Base-by-base conservation (phyloP, 2,113 vertebrate genomes). In the Nyctibius bracteatus region DNA sequence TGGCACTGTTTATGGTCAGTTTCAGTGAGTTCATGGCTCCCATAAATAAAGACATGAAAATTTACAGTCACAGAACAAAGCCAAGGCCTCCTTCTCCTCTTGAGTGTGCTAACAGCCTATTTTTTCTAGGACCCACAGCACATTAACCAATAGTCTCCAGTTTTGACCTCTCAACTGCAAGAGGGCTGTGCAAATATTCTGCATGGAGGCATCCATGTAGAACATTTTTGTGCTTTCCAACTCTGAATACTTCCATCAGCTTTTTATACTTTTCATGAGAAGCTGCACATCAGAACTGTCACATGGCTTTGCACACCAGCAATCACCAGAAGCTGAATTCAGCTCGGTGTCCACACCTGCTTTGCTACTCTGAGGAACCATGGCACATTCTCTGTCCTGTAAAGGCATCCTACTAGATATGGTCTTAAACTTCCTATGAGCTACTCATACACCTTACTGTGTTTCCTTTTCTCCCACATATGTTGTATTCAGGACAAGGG, bases 301-400 rank as follows among this genome's bases (percentile, higher is more conserved):
- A 21, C n/a, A 35, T 0, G 2, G 19, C 35, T 80, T 33, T 58
- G 37, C 25, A 35, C 15, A 15, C 4, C 2, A 2, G 33, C 37
- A n/a, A 3, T 46, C n/a, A 28, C 31, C 51, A 66, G 30, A 6
- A 35, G 14, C 55, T 41, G n/a, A 28, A 24, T 84, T 30, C 52
- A 49, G 17, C 54, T 30, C 11, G 8, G 8, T 58, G 21, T 71
- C 44, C 18, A 59, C 35, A n/a, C 17, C 20, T n/a, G 6, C 13
- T 72, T 86, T 37, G 46, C 46, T 7, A 10, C 41, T 35, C 0
- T 0, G 33, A 77, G 44, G 39, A 72, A 33, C 14, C 25, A 13
- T 19, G 21, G 13, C 2, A 21, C 21, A 9, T 58, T 73, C 22
- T 51, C 22, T 72, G 47, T 17, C 8, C 78, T 66, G 17, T 57